Percentiles rank a stretch among this genome's conserved stretches.
phyloP scores from a whole-genome alignment of 2,113 vertebrate genomes.

The Ceyx margarethae region DNA sequence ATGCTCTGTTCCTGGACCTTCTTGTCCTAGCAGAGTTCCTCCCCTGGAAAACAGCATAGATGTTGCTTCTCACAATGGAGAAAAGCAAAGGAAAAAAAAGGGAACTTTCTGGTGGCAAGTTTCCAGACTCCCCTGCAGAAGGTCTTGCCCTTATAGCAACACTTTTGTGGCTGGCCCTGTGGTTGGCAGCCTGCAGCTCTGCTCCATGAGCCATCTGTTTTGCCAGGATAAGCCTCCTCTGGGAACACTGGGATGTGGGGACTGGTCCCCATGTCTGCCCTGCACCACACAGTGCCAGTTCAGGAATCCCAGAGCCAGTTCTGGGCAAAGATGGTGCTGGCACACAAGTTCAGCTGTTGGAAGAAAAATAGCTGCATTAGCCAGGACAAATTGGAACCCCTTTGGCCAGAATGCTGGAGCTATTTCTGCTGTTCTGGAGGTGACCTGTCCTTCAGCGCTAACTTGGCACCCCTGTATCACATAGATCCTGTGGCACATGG shows the following conservation, averaged over 20 bases:
- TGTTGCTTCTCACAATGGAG: not conserved
- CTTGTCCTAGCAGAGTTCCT: not conserved
- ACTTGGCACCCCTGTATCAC: not conserved
- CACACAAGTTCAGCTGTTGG: accelerated
- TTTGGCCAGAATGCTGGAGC: not conserved
- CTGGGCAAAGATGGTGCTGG: not conserved
- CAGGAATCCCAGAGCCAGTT: not conserved
- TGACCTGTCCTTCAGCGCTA: not conserved
- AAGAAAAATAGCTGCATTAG: not conserved
- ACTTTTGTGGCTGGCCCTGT: not conserved
- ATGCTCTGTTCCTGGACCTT: not conserved
- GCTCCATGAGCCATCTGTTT: not conserved
- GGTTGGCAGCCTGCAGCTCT: not conserved
- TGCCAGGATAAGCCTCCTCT: not conserved
- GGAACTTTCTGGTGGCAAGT: not conserved
- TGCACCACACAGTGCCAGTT: not conserved
- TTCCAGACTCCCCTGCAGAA: not conserved
- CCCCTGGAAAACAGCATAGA: not conserved
- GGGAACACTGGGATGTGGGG: not conserved
- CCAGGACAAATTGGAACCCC: not conserved
- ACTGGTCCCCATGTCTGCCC: not conserved
- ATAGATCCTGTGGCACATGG: not conserved
- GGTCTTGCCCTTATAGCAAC: not conserved
- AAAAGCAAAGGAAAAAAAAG: not conserved
- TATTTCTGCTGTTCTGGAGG: not conserved